Evolutionary conservation across 2,888 invertebrate species (phyloP), one percentile per base, ranked within the genome.

Genomic region (Heliconius sara): DNA sequence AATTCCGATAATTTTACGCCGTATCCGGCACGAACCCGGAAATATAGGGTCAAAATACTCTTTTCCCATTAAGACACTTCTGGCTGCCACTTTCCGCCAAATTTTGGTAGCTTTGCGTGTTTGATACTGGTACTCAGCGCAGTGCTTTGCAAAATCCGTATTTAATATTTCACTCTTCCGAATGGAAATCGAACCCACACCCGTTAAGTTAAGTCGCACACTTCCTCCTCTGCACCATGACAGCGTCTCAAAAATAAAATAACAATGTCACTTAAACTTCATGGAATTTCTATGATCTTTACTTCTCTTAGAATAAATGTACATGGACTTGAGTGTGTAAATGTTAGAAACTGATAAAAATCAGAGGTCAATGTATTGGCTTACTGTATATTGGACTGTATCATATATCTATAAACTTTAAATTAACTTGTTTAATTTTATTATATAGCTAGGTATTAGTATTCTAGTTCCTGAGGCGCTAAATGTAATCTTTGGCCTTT

Each of bases 291-390:
- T 73, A 73, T 43, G 3, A 65, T 7, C 10, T 27, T 30, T 65
- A 25, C 25, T 75, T 39, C 43, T 75, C 75, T 75, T 27, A 75
- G 65, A 43, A 25, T 43, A 39, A 6, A 52, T 1, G 47, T 47
- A 19, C 2, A 27, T 57, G 16, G 19, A 25, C 25, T 67, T 52
- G 43, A 74, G 72, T 74, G 79, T 74, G 77, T 76, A 83, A 66
- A 67, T 82, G 80, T 79, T 79, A 75, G 75, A 79, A 71, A 74
- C 72, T 76, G 79, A 81, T 79, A 77, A 81, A 57, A 70, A 79
- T 81, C 78, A n/a, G n/a, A 76, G 82, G 82, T 79, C 75, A 82
- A 79, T 75, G 68, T 79, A 76, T 60, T 79, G 57, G 68, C 34
- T 71, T 68, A 67, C 57, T 66, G 52, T 70, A 79, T 63, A 63